Percentiles rank a stretch among this genome's conserved stretches.
Conservation (phyloP, 2,113 vertebrate genomes). For the Zosterops lateralis region DNA sequence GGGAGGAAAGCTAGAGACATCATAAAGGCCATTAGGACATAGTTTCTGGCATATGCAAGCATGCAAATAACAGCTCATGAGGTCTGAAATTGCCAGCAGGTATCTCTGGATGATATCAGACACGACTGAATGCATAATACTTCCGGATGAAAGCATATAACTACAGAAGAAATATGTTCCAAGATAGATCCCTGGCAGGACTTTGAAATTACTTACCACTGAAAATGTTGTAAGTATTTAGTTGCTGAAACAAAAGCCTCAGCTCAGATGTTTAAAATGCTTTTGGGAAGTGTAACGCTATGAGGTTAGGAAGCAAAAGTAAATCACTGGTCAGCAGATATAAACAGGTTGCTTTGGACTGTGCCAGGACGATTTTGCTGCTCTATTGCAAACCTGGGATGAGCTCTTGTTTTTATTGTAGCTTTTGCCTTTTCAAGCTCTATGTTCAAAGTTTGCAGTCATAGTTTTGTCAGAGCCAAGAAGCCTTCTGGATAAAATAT, state of each 20-base stretch:
- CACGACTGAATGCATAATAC: slow-evolving; percentile 27
- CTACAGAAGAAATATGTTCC: slow-evolving; percentile 56
- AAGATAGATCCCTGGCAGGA: slow-evolving; percentile 55
- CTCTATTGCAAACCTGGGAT: neutral
- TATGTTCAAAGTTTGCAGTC: neutral
- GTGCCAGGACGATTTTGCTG: neutral
- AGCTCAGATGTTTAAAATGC: slow-evolving; percentile 48
- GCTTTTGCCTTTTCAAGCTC: neutral
- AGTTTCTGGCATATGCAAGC: slow-evolving; percentile 49
- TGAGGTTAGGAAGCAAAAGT: slow-evolving; percentile 56
- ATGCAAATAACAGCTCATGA: slow-evolving; percentile 31
- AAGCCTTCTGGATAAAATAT: neutral
- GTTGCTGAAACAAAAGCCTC: slow-evolving; percentile 57
- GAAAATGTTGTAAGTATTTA: slow-evolving; percentile 30
- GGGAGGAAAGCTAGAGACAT: neutral
- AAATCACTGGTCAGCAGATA: slow-evolving; percentile 44
- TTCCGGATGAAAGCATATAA: slow-evolving; percentile 57
- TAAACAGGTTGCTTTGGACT: neutral
- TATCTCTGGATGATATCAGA: slow-evolving; percentile 46
- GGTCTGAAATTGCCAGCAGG: slow-evolving; percentile 30
- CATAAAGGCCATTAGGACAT: neutral
- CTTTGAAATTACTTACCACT: slow-evolving; percentile 45
- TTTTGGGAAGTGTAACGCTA: slow-evolving; percentile 35
- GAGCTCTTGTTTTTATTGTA: neutral
- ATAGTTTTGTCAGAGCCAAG: neutral